Evolutionary conservation across 1,140 invertebrate genomes (phyloP), one percentile per base, ranked within the genome.

Genomic region (Forficula auricularia): DNA sequence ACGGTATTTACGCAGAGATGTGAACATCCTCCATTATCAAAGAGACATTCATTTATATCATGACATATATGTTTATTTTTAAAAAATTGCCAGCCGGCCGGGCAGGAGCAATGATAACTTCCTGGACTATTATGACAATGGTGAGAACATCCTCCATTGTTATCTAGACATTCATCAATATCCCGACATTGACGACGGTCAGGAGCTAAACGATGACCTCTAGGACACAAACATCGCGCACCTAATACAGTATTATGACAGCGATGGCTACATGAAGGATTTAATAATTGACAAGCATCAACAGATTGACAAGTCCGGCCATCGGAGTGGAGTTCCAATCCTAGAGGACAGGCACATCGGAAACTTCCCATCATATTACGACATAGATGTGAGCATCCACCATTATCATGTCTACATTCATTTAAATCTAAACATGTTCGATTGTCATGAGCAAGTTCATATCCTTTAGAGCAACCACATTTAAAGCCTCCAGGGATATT

Each of bases 181-280:
- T 67, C 66, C 19, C 46, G 45, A 51, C 66, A 68, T 30, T 53
- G 56, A 27, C 64, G 59, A 47, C 60, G 50, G 16, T 50, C 50
- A 36, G 14, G 46, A 9, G 69, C 48, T 15, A 34, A n/a, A 16
- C 54, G 45, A 43, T 56, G 70, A 3, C 73, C 69, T 7, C 60
- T 57, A 0, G 75, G 73, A 54, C 80, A 83, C 19, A 62, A 61
- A 54, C 79, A 82, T n/a, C 52, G 54, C 27, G 57, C 61, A n/a
- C 50, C 62, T 19, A 59, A 55, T 1, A 57, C 55, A 0, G 58
- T 52, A 22, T 66, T 68, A 6, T 52, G 47, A 38, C 68, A 71
- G 0, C 59, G 52, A 42, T 71, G 67, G 3, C 66, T 66, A 41
- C 69, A 72, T 10, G 41, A 30, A n/a, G 22, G 27, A 43, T 32